A percentile compares a stretch with the other conserved stretches of the same genome.
phyloP scores from a whole-genome alignment of 2,797 vertebrate species.

The Balearica regulorum region DNA sequence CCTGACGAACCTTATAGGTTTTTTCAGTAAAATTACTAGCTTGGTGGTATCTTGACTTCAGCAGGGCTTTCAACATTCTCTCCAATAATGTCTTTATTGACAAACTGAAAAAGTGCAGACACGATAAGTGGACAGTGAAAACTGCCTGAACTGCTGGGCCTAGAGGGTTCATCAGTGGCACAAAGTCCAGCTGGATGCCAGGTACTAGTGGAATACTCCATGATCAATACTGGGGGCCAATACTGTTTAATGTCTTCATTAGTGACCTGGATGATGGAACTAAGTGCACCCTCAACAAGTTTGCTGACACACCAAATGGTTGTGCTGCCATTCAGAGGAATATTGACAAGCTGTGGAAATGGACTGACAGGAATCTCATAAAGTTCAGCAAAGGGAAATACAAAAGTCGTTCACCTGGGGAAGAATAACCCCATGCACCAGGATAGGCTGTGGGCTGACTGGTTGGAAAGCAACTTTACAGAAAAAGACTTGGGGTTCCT shows the following conservation, averaged over 20 bases:
- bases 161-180: too few relatives aligned
- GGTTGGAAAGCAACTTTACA: background rate
- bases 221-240: background rate
- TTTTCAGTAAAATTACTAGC: background rate
- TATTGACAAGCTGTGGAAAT: background rate
- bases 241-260: background rate
- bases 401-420: background rate
- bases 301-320: background rate
- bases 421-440: background rate
- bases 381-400: background rate
- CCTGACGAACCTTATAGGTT: background rate
- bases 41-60: background rate
- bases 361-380: background rate
- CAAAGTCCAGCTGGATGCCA: background rate
- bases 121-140: background rate
- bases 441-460: background rate
- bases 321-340: background rate
- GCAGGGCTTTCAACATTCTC: background rate
- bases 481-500: background rate
- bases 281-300: background rate
- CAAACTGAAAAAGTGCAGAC: background rate
- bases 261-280: background rate
- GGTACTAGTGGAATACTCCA: background rate
- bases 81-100: background rate
- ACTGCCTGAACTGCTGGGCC: background rate